A percentile compares a stretch with the other conserved stretches of the same genome.
phyloP scores from a whole-genome alignment of 2,888 invertebrate species.

The Macrosiphum euphorbiae region DNA sequence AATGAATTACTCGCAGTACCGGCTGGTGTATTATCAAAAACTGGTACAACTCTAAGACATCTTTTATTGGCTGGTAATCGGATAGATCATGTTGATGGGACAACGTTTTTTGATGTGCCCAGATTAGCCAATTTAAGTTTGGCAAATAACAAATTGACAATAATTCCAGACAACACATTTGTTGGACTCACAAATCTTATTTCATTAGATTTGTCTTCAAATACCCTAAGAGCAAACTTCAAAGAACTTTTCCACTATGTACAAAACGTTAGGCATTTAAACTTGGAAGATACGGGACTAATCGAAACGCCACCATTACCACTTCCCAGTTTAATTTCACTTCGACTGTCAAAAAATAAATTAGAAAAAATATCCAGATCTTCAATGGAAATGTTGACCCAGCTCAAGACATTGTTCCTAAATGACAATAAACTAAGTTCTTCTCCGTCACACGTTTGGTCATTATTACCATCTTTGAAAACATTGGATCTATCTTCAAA shows the following conservation, averaged over 20 bases:
- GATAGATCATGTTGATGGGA: conserved; percentile 88
- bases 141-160: conserved; percentile 84
- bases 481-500: conserved; percentile 85
- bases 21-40: conserved; percentile 81
- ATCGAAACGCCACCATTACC: conserved; percentile 82
- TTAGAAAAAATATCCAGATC: conserved; percentile 80
- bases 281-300: conserved; percentile 83
- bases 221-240: conserved; percentile 86
- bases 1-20: conserved; percentile 87
- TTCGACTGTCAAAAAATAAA: conserved; percentile 85
- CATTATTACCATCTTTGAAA: conserved; percentile 79
- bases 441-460: conserved; percentile 83
- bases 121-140: conserved; percentile 83
- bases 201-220: conserved; percentile 84
- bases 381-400: conserved; percentile 74
- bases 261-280: conserved; percentile 83
- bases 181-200: conserved; percentile 84
- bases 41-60: conserved; percentile 83
- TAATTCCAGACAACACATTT: conserved; percentile 90
- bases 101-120: conserved; percentile 87
- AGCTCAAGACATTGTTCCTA: conserved; percentile 81
- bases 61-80: conserved; percentile 84
- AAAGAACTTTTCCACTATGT: conserved; percentile 90
- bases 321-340: conserved; percentile 81
- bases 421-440: conserved; percentile 83